These are phyloP conservation scores for Callopanchax toddi DNA, from an alignment of 2,113 vertebrate species.

Conservation along the genomic window DNA sequence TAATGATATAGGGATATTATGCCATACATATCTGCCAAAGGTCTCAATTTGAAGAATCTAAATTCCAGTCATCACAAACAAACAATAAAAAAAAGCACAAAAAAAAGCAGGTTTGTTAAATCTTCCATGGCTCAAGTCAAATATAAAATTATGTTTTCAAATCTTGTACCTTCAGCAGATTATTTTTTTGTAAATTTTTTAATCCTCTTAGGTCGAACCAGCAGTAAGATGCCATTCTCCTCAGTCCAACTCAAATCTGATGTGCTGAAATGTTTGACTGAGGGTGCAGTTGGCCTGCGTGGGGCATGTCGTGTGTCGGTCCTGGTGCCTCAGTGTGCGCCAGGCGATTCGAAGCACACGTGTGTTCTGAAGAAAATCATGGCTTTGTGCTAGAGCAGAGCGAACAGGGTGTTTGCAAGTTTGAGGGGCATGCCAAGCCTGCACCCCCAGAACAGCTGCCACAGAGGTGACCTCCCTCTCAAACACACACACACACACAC, in stretches of 20 bases:
- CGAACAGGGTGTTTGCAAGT: conserved; percentile 36
- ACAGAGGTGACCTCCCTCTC: conserved; percentile 65
- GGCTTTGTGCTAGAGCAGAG: conserved; percentile 55
- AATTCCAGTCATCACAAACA: background rate
- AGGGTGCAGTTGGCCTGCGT: conserved; percentile 62
- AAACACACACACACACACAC: conserved; percentile 5
- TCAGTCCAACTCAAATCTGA: background rate
- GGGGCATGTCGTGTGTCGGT: conserved; percentile 60
- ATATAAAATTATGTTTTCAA: conserved; percentile 1
- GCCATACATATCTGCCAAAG: conserved; percentile 20
- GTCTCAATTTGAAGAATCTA: conserved; percentile 9
- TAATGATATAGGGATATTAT: conserved; percentile 43
- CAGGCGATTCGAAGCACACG: conserved; percentile 54
- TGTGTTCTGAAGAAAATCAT: conserved; percentile 55
- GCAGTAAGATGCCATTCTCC: conserved; percentile 16
- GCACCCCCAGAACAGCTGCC: conserved; percentile 66
- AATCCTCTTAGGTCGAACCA: background rate
- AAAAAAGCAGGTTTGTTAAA: conserved; percentile 3
- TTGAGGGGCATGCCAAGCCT: conserved; percentile 44
- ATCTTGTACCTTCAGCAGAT: background rate
- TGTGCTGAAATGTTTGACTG: conserved; percentile 44
- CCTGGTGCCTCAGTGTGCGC: conserved; percentile 36
- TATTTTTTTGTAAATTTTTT: conserved; percentile 1
- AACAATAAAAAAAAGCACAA: background rate
- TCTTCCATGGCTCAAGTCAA: background rate